Percentiles rank a stretch among this genome's conserved stretches.
phyloP scores from a whole-genome alignment of 1,140 invertebrate species.

The Trichonephila inaurata region DNA sequence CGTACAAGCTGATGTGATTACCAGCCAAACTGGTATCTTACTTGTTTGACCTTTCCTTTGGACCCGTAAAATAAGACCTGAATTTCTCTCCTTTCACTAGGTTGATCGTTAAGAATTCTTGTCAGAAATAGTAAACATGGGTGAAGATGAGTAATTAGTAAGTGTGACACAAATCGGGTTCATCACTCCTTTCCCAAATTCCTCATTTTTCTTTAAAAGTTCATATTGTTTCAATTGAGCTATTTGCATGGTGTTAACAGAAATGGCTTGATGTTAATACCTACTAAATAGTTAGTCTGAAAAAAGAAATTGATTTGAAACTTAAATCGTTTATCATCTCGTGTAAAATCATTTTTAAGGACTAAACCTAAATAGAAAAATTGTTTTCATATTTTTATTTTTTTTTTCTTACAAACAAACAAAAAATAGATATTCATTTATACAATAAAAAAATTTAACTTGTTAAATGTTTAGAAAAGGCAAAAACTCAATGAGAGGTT shows the following conservation, averaged over 20 bases:
- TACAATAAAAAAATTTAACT: too few relatives aligned
- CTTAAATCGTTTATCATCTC: neutral
- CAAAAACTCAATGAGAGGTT: too few relatives aligned
- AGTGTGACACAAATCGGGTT: constrained; percentile 29
- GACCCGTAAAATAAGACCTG: constrained; percentile 15
- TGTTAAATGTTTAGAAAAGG: too few relatives aligned
- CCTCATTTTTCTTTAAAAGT: neutral
- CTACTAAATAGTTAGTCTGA: too few relatives aligned
- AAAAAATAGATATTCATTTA: too few relatives aligned
- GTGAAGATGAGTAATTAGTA: constrained; percentile 32
- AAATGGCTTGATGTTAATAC: too few relatives aligned
- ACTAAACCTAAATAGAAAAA: neutral
- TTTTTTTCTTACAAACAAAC: too few relatives aligned
- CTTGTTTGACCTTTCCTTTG: constrained; percentile 1
- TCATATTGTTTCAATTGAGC: too few relatives aligned
- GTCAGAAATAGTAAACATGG: constrained; percentile 50
- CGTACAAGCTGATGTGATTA: neutral
- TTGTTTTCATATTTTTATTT: neutral
- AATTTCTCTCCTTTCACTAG: constrained; percentile 10
- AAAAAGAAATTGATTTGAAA: too few relatives aligned
- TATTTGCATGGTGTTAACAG: too few relatives aligned
- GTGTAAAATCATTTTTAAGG: neutral
- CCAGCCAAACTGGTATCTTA: constrained; percentile 37
- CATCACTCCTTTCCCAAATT: neutral
- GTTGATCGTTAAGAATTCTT: constrained; percentile 1